phyloP scores from a whole-genome alignment of 2,797 vertebrate species.

The Scomberomorus guttatus region DNA sequence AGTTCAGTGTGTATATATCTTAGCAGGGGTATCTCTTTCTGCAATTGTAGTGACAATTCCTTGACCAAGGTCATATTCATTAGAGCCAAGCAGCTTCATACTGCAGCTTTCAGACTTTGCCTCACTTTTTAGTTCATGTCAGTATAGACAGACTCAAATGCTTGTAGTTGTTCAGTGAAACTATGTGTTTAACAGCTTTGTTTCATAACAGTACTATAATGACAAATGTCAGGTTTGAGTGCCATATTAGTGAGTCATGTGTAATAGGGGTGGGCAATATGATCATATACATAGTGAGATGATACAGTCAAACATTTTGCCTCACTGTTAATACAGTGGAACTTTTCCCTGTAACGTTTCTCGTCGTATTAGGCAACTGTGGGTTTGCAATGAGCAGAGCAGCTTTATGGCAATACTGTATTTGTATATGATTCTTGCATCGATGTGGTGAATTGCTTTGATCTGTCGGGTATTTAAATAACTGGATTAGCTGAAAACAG shows the following conservation, averaged over 20 bases:
- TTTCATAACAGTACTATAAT: not conserved
- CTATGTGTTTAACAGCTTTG: not conserved
- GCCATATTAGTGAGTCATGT: not conserved
- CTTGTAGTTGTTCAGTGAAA: not conserved
- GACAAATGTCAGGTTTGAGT: conserved; percentile 4
- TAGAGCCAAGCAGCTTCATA: conserved; percentile 1
- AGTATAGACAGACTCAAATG: conserved; percentile 8
- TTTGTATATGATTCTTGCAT: not conserved
- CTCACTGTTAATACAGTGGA: not conserved
- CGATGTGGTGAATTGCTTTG: not conserved
- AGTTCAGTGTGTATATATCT: not conserved
- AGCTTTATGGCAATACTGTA: not conserved
- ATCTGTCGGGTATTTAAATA: not conserved
- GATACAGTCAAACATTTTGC: not conserved
- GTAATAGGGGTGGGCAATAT: not conserved
- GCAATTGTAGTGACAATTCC: conserved; percentile 7
- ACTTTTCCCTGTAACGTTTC: not conserved
- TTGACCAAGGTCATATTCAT: conserved; percentile 17
- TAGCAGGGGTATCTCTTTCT: not conserved
- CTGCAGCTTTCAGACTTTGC: conserved; percentile 1
- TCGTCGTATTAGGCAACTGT: not conserved
- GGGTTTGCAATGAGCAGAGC: not conserved
- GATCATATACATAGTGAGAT: not conserved
- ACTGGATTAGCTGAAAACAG: not conserved
- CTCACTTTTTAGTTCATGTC: not conserved